Conservation (phyloP, 2,888 invertebrate species). For the Aporophyla lueneburgensis region DNA sequence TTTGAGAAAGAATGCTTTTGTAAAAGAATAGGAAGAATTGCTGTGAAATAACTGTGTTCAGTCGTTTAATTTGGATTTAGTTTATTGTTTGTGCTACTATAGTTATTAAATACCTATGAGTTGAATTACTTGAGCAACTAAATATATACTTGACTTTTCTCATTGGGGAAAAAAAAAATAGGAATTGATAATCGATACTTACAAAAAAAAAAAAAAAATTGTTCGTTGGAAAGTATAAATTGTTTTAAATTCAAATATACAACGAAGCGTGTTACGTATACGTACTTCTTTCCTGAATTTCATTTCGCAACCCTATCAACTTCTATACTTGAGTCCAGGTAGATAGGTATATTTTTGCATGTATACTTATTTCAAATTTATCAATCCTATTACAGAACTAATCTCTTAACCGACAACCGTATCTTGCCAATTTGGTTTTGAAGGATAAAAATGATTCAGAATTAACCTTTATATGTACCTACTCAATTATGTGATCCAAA, state of each 20-base stretch:
- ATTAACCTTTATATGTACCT: too few relatives aligned
- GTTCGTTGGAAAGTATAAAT: too few relatives aligned
- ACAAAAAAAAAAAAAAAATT: too few relatives aligned
- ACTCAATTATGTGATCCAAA: too few relatives aligned
- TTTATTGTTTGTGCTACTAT: not conserved
- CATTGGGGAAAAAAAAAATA: too few relatives aligned
- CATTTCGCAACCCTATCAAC: conserved; percentile 1
- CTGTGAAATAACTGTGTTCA: conserved; percentile 7
- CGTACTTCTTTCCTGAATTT: not conserved
- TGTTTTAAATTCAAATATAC: too few relatives aligned
- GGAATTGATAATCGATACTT: too few relatives aligned
- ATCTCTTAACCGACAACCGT: too few relatives aligned
- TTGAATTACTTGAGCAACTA: too few relatives aligned
- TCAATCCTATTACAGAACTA: not conserved
- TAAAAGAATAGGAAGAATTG: not conserved
- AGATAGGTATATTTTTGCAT: not conserved
- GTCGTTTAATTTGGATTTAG: not conserved
- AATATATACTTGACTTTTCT: too few relatives aligned
- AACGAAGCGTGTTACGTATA: not conserved
- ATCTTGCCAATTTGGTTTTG: not conserved
- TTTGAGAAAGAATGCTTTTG: conserved; percentile 24
- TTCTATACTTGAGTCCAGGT: not conserved
- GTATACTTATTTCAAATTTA: not conserved
- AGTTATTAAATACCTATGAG: not conserved
- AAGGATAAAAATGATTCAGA: not conserved